A percentile compares a stretch with the other conserved stretches of the same genome.
Evolutionary conservation across 2,888 invertebrate species (phyloP).

Genomic region (Schizotus pectinicornis): DNA sequence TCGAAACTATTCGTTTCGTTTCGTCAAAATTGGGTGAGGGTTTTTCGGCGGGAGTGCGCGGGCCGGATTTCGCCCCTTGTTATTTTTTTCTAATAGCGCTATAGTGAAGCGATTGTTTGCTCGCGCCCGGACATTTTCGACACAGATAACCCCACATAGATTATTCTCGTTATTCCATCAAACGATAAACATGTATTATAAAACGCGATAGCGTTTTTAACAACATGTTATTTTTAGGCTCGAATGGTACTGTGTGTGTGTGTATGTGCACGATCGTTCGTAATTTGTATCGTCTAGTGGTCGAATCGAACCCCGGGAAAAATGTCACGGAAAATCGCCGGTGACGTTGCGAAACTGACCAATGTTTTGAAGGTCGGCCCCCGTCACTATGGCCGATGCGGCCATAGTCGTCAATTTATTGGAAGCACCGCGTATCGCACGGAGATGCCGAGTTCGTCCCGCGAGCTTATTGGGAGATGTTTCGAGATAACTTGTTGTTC

Average conservation of each 20-base stretch:
- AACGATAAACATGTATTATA: conserved; percentile 32
- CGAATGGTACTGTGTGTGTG: background rate
- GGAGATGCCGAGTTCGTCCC: too few species aligned
- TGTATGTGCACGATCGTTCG: too few species aligned
- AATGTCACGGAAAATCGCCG: too few species aligned
- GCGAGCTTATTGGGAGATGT: conserved; percentile 16
- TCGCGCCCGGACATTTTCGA: conserved; percentile 35
- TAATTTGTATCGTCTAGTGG: too few species aligned
- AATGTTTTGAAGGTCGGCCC: too few species aligned
- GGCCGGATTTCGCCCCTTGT: conserved; percentile 17
- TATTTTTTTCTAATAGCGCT: conserved; percentile 25
- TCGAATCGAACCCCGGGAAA: too few species aligned
- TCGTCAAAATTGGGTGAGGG: too few species aligned
- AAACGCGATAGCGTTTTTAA: conserved; percentile 33
- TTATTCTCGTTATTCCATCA: conserved; percentile 24
- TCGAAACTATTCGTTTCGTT: background rate
- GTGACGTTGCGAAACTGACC: too few species aligned
- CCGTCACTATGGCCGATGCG: too few species aligned
- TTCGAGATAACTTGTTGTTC: conserved; percentile 25
- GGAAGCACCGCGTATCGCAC: too few species aligned
- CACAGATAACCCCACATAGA: conserved; percentile 37
- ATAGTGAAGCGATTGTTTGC: conserved; percentile 35
- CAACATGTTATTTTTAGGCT: conserved; percentile 32
- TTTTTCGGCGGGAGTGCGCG: too few species aligned
- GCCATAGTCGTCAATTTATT: too few species aligned